Percentiles rank a stretch among this genome's conserved stretches.
Evolutionary conservation across 2,797 vertebrate genomes (phyloP).

Genomic region (Gobionotothen gibberifrons): DNA sequence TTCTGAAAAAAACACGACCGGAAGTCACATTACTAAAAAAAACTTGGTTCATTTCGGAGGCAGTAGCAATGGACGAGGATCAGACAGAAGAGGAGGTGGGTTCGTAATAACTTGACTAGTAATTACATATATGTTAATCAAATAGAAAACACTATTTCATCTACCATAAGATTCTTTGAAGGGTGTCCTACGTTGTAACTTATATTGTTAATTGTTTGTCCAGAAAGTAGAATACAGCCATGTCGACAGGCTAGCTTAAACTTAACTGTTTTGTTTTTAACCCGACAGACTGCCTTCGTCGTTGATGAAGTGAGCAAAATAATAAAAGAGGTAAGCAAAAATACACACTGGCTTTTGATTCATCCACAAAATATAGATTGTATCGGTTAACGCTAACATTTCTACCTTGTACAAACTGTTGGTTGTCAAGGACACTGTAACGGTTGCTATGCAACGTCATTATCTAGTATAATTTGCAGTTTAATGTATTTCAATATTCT

Average conservation of each 20-base stretch:
- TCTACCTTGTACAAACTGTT: neutral
- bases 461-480: neutral
- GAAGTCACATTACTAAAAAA: neutral
- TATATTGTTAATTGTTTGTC: no score
- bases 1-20: slow-evolving; percentile 19
- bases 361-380: neutral
- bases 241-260: slow-evolving; percentile 6
- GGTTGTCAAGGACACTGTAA: slow-evolving; percentile 66
- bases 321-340: slow-evolving; percentile 90
- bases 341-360: rapidly evolving
- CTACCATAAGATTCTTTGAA: rapidly evolving
- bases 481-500: no score
- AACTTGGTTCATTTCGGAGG: neutral
- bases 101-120: neutral
- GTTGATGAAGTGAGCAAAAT: slow-evolving; percentile 94
- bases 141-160: neutral
- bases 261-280: slow-evolving; percentile 22
- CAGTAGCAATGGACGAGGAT: slow-evolving; percentile 74
- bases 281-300: slow-evolving; percentile 87
- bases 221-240: neutral
- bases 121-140: neutral
- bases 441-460: slow-evolving; percentile 50
- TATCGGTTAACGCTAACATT: neutral
- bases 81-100: slow-evolving; percentile 77
- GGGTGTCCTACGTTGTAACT: neutral